These are phyloP conservation scores for Ophioninae sp. DNA, from an alignment of 2,888 invertebrate genomes.

Conservation along the genomic window DNA sequence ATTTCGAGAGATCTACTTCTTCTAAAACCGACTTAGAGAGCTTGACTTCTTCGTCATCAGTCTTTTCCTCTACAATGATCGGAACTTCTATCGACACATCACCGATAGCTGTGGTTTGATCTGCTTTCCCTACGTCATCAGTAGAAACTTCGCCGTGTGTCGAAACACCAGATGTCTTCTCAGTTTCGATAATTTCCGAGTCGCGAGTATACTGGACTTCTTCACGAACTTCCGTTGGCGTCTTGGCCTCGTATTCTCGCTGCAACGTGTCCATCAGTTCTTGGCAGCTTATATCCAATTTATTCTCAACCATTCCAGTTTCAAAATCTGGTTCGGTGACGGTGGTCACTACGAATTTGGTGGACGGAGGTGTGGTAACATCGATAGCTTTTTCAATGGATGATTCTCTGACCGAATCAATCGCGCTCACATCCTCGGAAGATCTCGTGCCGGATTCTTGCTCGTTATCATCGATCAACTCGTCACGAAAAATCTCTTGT, in stretches of 20 bases:
- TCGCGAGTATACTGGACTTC: slow-evolving; percentile 64
- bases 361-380: neutral
- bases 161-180: slow-evolving; percentile 34
- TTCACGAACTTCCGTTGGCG: slow-evolving; percentile 73
- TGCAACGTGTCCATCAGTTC: slow-evolving; percentile 77
- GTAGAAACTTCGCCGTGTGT: slow-evolving; percentile 29
- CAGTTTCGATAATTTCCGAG: slow-evolving; percentile 57
- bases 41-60: slow-evolving; percentile 1
- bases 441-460: slow-evolving; percentile 70
- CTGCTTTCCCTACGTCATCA: slow-evolving; percentile 4
- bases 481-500: slow-evolving; percentile 67
- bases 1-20: too few species aligned
- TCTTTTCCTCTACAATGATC: slow-evolving; percentile 2
- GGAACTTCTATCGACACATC: slow-evolving; percentile 47
- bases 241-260: slow-evolving; percentile 76
- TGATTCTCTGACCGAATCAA: slow-evolving; percentile 68
- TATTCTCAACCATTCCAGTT: slow-evolving; percentile 76
- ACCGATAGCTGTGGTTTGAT: slow-evolving; percentile 1
- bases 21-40: neutral
- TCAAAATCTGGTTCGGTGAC: slow-evolving; percentile 76
- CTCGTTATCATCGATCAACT: slow-evolving; percentile 68
- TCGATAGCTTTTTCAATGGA: slow-evolving; percentile 36
- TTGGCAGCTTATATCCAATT: slow-evolving; percentile 77
- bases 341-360: slow-evolving; percentile 74
- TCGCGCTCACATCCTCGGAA: slow-evolving; percentile 69